Base-by-base conservation (phyloP, 2,797 vertebrate genomes). In the Clarias fuscus region DNA sequence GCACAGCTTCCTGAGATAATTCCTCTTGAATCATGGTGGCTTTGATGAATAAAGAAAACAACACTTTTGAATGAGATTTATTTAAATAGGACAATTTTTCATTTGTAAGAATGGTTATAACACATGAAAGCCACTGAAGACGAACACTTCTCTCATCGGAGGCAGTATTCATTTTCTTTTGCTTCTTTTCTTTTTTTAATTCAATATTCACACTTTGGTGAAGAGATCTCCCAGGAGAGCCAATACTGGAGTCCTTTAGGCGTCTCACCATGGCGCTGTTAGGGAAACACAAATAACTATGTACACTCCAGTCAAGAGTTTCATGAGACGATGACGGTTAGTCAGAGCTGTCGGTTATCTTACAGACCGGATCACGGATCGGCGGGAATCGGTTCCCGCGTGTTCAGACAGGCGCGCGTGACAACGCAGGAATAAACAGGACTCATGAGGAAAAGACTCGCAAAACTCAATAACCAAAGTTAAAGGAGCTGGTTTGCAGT, bases 91-190 rank as follows among this genome's bases (percentile, higher is more conserved):
- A 91, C 88, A 88, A 86, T 67, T 71, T 48, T 88, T 89, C 56
- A 62, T 86, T 86, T 90, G 89, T 89, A 91, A 91, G 91, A 92
- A 91, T 88, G 88, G 84, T 91, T 91, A 88, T 89, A 90, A 90
- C 90, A 90, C 86, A 91, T 88, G 81, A 91, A 90, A 92, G 88
- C 89, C 87, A 91, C 79, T 82, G 84, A 85, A 85, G 87, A 88
- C 82, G 85, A 85, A 86, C 65, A 83, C 71, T 77, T 82, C 89
- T 88, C 86, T 76, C 65, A 86, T 85, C 86, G 88, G 85, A 89
- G 87, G 83, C 85, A 85, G 68, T 88, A 85, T 58, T 73, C 64
- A 11, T 81, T 86, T 82, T 78, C 7, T 30, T 10, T 61, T 20
- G 40, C 40, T 40, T 40, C 2, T 33, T 75, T 27, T n/a, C 18